These are phyloP conservation scores for Lamproptera curius DNA, from an alignment of 2,888 invertebrate genomes.

Conservation along the genomic window DNA sequence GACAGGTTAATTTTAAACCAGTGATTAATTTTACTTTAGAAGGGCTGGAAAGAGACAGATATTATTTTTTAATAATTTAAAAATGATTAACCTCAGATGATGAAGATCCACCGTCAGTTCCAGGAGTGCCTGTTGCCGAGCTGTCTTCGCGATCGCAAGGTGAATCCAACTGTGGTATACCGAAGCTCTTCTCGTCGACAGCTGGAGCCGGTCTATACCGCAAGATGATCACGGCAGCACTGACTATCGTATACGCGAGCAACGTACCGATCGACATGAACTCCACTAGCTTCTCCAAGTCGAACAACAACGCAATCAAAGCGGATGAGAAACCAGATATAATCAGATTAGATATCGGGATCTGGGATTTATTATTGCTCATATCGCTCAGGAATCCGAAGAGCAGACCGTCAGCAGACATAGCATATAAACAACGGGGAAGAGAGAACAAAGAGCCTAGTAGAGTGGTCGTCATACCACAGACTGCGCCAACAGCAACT, in stretches of 20 bases:
- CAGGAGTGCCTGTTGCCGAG: slow-evolving; percentile 80
- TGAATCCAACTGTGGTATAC: slow-evolving; percentile 71
- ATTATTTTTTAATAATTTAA: not conserved
- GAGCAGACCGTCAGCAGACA: slow-evolving; percentile 92
- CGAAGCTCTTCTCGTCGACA: slow-evolving; percentile 67
- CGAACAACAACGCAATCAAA: slow-evolving; percentile 89
- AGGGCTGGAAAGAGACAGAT: too few relatives aligned
- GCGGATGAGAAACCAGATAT: slow-evolving; percentile 88
- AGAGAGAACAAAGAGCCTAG: slow-evolving; percentile 92
- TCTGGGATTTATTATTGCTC: slow-evolving; percentile 85
- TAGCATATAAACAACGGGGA: slow-evolving; percentile 92
- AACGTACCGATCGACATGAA: slow-evolving; percentile 96
- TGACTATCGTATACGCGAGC: slow-evolving; percentile 93
- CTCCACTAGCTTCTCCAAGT: slow-evolving; percentile 93
- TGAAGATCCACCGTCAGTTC: slow-evolving; percentile 79
- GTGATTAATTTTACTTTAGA: too few relatives aligned
- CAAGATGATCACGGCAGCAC: slow-evolving; percentile 92
- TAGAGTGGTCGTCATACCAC: slow-evolving; percentile 94
- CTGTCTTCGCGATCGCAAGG: slow-evolving; percentile 79
- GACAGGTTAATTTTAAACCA: too few relatives aligned
- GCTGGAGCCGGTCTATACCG: slow-evolving; percentile 83
- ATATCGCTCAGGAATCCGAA: slow-evolving; percentile 89
- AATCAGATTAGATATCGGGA: slow-evolving; percentile 86
- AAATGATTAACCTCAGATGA: slow-evolving; percentile 63
- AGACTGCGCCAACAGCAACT: slow-evolving; percentile 90